Evolutionary conservation across 2,797 vertebrate species (phyloP).

Genomic region (Parauchenoglanis ngamensis): DNA sequence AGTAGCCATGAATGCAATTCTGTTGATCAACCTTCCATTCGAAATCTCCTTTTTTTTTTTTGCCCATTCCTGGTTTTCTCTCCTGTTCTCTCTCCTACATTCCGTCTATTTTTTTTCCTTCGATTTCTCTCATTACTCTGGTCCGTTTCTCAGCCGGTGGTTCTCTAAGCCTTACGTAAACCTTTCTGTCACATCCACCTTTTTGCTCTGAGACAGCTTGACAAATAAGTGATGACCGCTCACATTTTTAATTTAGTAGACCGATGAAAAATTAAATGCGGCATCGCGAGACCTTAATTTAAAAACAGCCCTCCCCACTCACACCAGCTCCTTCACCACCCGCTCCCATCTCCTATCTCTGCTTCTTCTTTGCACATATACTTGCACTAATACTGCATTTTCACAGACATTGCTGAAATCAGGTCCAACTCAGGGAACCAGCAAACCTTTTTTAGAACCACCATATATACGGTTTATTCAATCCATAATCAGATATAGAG

Average conservation of each 20-base stretch:
- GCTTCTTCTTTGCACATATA: constrained; percentile 41
- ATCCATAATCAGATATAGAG: neutral
- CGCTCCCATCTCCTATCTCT: constrained; percentile 48
- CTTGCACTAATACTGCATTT: neutral
- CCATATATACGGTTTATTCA: neutral
- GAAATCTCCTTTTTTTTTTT: neutral
- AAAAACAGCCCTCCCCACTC: constrained; percentile 56
- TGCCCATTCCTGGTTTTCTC: constrained; percentile 37
- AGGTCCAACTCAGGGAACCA: neutral
- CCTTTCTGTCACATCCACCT: constrained; percentile 70
- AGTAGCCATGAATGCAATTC: neutral
- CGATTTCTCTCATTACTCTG: constrained; percentile 30
- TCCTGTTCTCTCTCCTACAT: constrained; percentile 62
- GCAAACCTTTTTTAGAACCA: neutral
- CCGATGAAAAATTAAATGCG: constrained; percentile 75
- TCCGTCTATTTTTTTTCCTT: constrained; percentile 10
- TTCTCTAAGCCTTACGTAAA: constrained; percentile 70
- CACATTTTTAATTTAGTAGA: constrained; percentile 81
- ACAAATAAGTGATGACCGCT: constrained; percentile 81
- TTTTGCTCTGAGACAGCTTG: constrained; percentile 70
- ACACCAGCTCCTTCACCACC: constrained; percentile 46
- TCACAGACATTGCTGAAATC: neutral
- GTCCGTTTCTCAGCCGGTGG: constrained; percentile 43
- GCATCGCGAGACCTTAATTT: constrained; percentile 71
- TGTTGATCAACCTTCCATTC: neutral